Percentiles rank a stretch among this genome's conserved stretches.
Evolutionary conservation across 2,888 invertebrate genomes (phyloP).

Genomic region (Synanthedon vespiformis): DNA sequence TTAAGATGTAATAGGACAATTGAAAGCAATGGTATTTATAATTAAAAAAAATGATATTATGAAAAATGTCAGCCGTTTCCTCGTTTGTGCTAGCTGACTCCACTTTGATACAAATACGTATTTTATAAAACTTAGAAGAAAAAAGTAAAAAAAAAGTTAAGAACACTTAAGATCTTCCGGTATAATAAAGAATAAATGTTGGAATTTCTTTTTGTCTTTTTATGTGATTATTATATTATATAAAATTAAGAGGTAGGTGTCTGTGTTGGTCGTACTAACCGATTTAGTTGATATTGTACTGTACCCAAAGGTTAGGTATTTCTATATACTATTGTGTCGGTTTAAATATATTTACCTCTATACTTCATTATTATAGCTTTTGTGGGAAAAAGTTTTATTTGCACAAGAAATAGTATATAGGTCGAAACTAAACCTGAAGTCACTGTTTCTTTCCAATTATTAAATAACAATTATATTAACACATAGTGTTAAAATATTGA

Average conservation of each 20-base stretch:
- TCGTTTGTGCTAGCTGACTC: constrained; percentile 58
- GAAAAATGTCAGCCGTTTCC: constrained; percentile 54
- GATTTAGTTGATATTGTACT: constrained; percentile 60
- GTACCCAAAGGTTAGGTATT: constrained; percentile 56
- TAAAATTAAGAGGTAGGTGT: constrained; percentile 63
- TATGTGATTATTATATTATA: constrained; percentile 39
- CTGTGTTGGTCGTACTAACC: constrained; percentile 64
- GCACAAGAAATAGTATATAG: constrained; percentile 65
- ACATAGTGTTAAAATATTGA: no score
- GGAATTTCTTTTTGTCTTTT: constrained; percentile 62
- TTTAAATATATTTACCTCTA: constrained; percentile 62
- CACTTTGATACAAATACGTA: constrained; percentile 67
- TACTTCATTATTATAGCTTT: constrained; percentile 58
- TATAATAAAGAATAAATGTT: constrained; percentile 49
- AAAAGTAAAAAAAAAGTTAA: constrained; percentile 42
- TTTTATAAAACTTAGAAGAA: constrained; percentile 48
- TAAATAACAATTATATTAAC: no score
- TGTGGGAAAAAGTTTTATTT: constrained; percentile 57
- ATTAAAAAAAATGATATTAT: constrained; percentile 38
- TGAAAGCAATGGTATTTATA: constrained; percentile 69
- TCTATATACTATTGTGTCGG: constrained; percentile 67
- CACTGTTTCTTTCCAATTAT: neutral
- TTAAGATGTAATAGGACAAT: constrained; percentile 52
- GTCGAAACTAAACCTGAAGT: constrained; percentile 39
- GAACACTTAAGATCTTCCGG: constrained; percentile 65